Percentiles rank a stretch among this genome's conserved stretches.
phyloP scores from a whole-genome alignment of 2,113 vertebrate species.

The Chamaea fasciata region DNA sequence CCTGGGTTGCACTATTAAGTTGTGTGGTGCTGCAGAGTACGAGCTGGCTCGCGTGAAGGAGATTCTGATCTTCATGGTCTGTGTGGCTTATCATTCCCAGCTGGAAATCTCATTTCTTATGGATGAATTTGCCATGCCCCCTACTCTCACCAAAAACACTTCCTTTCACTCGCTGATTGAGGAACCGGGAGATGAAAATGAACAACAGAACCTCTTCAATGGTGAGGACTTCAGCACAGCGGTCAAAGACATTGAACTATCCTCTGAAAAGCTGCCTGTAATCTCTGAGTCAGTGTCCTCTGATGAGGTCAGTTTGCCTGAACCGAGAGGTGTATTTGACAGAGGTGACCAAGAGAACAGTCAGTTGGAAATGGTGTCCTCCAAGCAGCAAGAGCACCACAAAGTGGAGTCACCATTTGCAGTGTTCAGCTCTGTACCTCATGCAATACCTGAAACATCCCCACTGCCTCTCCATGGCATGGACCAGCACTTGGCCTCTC shows the following conservation, averaged over 20 bases:
- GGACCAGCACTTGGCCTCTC: constrained; percentile 52
- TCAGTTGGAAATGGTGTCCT: not conserved
- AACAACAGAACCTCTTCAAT: constrained; percentile 42
- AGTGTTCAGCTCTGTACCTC: constrained; percentile 42
- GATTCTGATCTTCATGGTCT: constrained; percentile 94
- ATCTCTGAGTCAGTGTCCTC: constrained; percentile 60
- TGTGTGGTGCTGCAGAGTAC: constrained; percentile 90
- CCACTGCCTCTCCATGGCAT: constrained; percentile 77
- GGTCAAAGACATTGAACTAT: constrained; percentile 63
- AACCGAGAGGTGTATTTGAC: constrained; percentile 60
- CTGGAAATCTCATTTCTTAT: constrained; percentile 99
- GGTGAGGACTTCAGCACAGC: constrained; percentile 55
- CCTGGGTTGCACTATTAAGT: constrained; percentile 93
- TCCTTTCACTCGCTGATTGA: constrained; percentile 89
- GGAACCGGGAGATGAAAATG: constrained; percentile 57
- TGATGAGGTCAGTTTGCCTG: constrained; percentile 51
- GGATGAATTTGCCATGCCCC: constrained; percentile 99
- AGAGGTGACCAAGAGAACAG: constrained; percentile 54
- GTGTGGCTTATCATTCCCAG: constrained; percentile 96
- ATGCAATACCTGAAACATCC: constrained; percentile 55
- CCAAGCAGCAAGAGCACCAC: constrained; percentile 54
- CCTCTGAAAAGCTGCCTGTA: constrained; percentile 52
- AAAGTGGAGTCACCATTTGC: not conserved
- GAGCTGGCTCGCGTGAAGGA: constrained; percentile 95
- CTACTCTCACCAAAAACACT: constrained; percentile 78